Conservation (phyloP, 1,140 invertebrate genomes). For the Babylonia areolata region DNA sequence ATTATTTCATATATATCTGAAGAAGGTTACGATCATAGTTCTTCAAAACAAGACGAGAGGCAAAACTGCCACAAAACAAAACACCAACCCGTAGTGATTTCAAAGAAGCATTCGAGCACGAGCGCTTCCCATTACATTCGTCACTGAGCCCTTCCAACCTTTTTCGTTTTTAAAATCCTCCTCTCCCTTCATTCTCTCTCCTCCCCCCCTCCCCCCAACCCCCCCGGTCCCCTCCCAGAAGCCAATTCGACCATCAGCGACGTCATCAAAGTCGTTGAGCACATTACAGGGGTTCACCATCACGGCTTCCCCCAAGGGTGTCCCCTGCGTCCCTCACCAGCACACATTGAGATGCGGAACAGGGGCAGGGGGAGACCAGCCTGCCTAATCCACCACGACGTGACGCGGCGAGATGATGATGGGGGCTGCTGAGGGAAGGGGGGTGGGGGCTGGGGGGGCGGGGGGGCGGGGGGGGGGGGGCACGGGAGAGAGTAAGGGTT, state of each 20-base stretch:
- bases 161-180: too few relatives aligned
- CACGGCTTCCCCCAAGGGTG: not conserved
- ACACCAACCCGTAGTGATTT: too few relatives aligned
- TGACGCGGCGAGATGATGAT: not conserved
- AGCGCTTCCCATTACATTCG: too few relatives aligned
- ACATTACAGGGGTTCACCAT: not conserved
- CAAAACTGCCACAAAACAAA: too few relatives aligned
- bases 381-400: not conserved
- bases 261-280: slow-evolving; percentile 2
- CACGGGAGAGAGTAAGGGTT: not conserved
- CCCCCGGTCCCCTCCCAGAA: too few relatives aligned
- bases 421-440: not conserved
- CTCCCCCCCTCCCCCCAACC: too few relatives aligned
- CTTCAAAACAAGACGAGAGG: too few relatives aligned
- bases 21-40: too few relatives aligned
- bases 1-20: too few relatives aligned
- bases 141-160: too few relatives aligned
- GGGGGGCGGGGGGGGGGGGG: not conserved
- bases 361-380: not conserved
- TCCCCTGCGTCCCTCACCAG: not conserved
- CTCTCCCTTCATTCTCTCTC: too few relatives aligned
- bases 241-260: not conserved
- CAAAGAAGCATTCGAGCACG: too few relatives aligned
- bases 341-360: slow-evolving; percentile 6
- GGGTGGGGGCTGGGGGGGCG: not conserved